These are phyloP conservation scores for Melanerpes aurifrons DNA, from an alignment of 2,113 vertebrate species.

Conservation along the genomic window DNA sequence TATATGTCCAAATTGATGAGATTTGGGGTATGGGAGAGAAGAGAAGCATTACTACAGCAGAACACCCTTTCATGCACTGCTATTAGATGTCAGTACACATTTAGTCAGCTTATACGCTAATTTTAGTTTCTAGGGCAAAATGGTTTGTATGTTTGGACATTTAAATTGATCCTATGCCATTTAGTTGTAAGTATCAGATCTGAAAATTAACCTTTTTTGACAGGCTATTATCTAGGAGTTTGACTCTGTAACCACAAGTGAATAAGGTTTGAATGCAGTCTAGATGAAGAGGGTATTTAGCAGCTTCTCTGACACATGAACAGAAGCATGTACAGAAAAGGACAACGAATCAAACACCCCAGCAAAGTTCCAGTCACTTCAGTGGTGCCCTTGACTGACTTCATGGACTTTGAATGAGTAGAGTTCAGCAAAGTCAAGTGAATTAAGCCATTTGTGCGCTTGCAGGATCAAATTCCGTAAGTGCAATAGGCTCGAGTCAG, in stretches of 20 bases:
- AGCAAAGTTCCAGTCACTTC: neutral
- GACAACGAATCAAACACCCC: neutral
- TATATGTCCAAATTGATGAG: neutral
- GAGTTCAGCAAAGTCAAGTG: neutral
- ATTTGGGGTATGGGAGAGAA: neutral
- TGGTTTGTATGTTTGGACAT: neutral
- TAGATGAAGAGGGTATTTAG: neutral
- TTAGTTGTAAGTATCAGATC: neutral
- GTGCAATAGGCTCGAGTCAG: neutral
- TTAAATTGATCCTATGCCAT: slow-evolving; percentile 7
- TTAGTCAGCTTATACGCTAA: neutral
- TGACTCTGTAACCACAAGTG: neutral
- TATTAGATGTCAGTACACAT: slow-evolving; percentile 28
- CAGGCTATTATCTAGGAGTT: slow-evolving; percentile 25
- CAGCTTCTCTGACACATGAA: neutral
- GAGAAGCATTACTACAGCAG: neutral
- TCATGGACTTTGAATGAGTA: neutral
- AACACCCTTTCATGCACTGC: neutral
- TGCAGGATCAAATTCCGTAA: neutral
- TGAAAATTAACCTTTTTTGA: slow-evolving; percentile 29
- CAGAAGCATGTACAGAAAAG: neutral
- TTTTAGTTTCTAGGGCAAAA: slow-evolving; percentile 28
- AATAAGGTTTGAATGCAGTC: neutral
- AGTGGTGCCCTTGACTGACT: neutral
- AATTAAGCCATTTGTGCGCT: neutral